These are phyloP conservation scores for Tenrec ecaudatus DNA, from an alignment of 2,113 vertebrate species.

Conservation along the genomic window DNA sequence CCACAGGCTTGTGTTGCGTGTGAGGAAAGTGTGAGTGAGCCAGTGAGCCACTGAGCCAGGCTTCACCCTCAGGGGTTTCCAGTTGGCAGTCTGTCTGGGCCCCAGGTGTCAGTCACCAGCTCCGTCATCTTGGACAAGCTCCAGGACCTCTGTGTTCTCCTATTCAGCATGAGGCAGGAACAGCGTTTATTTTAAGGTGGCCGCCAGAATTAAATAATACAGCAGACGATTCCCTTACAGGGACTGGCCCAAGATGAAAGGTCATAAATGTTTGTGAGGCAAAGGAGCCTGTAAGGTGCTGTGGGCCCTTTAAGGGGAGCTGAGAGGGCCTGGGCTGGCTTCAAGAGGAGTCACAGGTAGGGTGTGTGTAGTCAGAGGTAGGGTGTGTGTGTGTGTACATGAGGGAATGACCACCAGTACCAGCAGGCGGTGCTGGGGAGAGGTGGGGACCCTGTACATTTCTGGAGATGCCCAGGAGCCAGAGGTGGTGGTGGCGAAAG, in stretches of 20 bases:
- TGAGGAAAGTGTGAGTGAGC: not conserved
- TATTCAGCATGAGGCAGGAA: constrained; percentile 24
- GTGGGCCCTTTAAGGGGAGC: not conserved
- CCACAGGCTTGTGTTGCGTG: not conserved
- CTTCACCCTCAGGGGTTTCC: constrained; percentile 21
- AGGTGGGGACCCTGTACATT: not conserved
- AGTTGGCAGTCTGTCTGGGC: not conserved
- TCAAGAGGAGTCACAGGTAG: not conserved
- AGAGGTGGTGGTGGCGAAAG: not conserved
- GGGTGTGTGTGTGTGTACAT: too few species aligned
- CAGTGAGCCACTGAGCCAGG: not conserved
- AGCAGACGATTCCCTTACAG: not conserved
- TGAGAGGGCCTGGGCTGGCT: not conserved
- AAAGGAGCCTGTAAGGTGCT: not conserved
- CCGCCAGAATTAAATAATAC: not conserved
- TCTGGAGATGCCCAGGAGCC: not conserved
- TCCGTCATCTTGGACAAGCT: not conserved
- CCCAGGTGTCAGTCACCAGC: not conserved
- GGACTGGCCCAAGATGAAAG: not conserved
- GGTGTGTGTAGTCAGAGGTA: too few species aligned
- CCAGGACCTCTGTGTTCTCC: constrained; percentile 35
- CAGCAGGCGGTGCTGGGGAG: not conserved
- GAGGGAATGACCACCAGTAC: not conserved
- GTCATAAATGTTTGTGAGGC: not conserved
- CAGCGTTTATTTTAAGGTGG: too few species aligned